Evolutionary conservation across 2,113 vertebrate species (phyloP), one percentile per base, ranked within the genome.

Genomic region (Bubo scandiacus): DNA sequence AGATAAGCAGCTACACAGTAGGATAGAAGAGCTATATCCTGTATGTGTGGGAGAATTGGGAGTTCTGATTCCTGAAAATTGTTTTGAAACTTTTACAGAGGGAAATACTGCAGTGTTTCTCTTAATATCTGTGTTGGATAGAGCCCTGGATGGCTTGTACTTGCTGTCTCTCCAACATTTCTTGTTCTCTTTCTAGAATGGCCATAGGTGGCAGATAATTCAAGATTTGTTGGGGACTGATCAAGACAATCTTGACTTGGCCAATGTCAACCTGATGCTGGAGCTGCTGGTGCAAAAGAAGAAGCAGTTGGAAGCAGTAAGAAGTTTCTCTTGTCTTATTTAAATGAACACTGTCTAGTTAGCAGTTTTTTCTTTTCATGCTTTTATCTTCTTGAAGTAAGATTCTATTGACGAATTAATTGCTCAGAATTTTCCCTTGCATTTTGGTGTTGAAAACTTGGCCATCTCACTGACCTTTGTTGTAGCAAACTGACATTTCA

Each of bases 241-340:
- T 96, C 99, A 99, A 95, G 99, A 99, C 96, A 99, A 99, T 96
- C 98, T 99, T 97, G 99, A 99, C 96, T 98, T 99, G 86, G 99
- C 99, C 34, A 99, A 99, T 94, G 99, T 99, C 90, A 99, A 99
- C 93, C 98, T 99, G 82, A 99, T 99, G 99, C 97, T 99, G 96
- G 99, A 99, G 95, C 97, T 99, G 49, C 97, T 99, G 90, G 98
- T 99, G 43, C 99, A 99, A 97, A 99, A 99, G 98, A 99, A 99
- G 96, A 99, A 99, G 94, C 99, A 99, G 92, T 97, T 99, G 93
- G 99, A 99, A 97, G 99, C 99, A 81, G 99, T 99, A 97, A 98
- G 99, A 66, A 61, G 29, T 55, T 70, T 82, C 45, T 47, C 34
- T 15, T 90, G 15, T 43, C 18, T 77, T 65, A 9, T n/a, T 92